Percentiles rank a stretch among this genome's conserved stretches.
These are phyloP conservation scores for Acropternis orthonyx DNA, from an alignment of 2,797 vertebrate genomes.

Conservation along the genomic window DNA sequence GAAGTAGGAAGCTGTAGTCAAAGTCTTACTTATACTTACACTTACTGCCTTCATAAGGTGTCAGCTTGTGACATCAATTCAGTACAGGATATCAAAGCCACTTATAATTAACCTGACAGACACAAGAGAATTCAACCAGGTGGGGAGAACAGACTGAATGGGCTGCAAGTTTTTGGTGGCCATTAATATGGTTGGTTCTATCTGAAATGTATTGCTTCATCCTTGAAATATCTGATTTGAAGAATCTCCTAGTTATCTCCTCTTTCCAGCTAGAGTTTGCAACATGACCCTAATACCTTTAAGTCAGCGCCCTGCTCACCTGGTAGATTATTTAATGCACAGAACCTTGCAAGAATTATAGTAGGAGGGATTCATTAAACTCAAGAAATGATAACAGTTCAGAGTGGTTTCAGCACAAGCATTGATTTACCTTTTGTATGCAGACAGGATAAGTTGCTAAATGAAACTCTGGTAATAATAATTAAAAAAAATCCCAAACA, in stretches of 20 bases:
- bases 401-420: background rate
- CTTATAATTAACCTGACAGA: background rate
- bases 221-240: background rate
- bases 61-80: background rate
- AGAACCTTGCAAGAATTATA: background rate
- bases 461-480: background rate
- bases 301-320: background rate
- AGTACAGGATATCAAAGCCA: background rate
- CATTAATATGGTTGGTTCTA: background rate
- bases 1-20: background rate
- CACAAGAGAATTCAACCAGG: background rate
- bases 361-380: background rate
- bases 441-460: background rate
- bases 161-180: background rate
- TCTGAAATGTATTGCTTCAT: background rate
- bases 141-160: background rate
- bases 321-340: background rate
- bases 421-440: background rate
- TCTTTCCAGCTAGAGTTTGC: background rate
- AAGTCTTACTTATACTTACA: background rate
- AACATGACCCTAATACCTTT: background rate
- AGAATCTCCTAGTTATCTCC: background rate
- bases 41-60: background rate
- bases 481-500: background rate
- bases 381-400: background rate